phyloP scores from a whole-genome alignment of 1,140 invertebrate species.

The Drosophila albomicans region DNA sequence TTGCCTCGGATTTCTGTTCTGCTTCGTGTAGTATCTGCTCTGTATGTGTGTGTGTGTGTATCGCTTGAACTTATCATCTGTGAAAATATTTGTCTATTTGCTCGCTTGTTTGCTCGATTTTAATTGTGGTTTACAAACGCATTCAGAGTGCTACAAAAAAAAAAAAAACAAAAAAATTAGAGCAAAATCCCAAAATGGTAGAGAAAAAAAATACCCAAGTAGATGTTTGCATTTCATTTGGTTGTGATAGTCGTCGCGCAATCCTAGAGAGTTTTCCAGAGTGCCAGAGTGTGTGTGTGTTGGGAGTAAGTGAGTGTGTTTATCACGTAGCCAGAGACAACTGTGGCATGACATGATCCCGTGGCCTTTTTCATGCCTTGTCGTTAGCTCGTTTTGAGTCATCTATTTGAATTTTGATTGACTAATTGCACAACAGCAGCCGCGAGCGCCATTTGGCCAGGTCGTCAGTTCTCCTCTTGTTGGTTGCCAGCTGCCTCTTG shows the following conservation, averaged over 20 bases:
- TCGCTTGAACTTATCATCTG: conserved; percentile 79
- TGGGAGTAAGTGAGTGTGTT: conserved; percentile 47
- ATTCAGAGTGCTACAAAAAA: conserved; percentile 46
- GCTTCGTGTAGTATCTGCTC: neutral
- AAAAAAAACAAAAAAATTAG: conserved; percentile 78
- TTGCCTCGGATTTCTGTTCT: neutral
- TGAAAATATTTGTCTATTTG: conserved; percentile 83
- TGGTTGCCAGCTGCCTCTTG: neutral
- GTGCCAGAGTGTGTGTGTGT: conserved; percentile 1
- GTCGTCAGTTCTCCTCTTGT: neutral
- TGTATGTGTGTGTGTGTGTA: neutral
- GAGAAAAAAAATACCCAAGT: conserved; percentile 32
- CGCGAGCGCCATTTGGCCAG: conserved; percentile 38
- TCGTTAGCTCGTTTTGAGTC: conserved; percentile 51
- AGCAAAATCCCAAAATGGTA: conserved; percentile 68
- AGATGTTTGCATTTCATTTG: conserved; percentile 64
- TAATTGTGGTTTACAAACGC: conserved; percentile 66
- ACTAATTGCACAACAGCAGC: conserved; percentile 77
- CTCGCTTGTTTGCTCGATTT: conserved; percentile 69
- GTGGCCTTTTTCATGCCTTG: conserved; percentile 79
- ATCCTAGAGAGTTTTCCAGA: conserved; percentile 25
- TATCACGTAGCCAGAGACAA: conserved; percentile 68
- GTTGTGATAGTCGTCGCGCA: conserved; percentile 26
- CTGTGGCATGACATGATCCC: conserved; percentile 67
- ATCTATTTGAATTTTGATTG: conserved; percentile 82